A percentile compares a stretch with the other conserved stretches of the same genome.
These are phyloP conservation scores for Acholoe squamosa DNA, from an alignment of 2,888 invertebrate species.

Conservation along the genomic window DNA sequence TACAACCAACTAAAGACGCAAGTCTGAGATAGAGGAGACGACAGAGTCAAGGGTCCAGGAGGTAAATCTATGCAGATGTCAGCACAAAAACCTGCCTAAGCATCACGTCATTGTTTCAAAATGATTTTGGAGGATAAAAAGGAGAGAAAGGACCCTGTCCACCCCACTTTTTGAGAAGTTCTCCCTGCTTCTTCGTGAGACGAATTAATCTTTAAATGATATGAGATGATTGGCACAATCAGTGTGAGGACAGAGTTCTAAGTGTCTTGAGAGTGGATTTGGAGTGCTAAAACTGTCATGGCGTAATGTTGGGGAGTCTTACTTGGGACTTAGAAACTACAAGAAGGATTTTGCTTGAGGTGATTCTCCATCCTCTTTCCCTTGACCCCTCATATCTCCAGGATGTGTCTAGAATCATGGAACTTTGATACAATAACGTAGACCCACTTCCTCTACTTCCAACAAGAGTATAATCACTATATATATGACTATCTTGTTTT, in stretches of 20 bases:
- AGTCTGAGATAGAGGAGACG: not conserved
- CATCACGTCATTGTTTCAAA: no score
- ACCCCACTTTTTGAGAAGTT: not conserved
- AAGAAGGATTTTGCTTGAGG: no score
- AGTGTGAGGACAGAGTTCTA: not conserved
- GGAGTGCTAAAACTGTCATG: not conserved
- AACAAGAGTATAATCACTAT: no score
- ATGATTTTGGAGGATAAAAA: no score
- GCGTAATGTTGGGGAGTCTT: not conserved
- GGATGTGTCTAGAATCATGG: no score
- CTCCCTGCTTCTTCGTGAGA: not conserved
- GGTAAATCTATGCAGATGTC: not conserved
- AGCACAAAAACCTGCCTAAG: not conserved
- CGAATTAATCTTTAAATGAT: constrained; percentile 19
- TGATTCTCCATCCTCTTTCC: no score
- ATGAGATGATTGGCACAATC: constrained; percentile 3
- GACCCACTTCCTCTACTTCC: no score
- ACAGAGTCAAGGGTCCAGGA: not conserved
- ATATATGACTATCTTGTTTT: no score
- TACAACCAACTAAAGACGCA: not conserved
- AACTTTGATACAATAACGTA: no score
- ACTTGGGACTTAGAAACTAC: no score
- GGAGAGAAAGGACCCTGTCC: not conserved
- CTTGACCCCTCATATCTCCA: no score
- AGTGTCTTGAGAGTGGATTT: not conserved